Percentiles rank a stretch among this genome's conserved stretches.
phyloP scores from a whole-genome alignment of 2,797 vertebrate species.

The Tapera naevia region DNA sequence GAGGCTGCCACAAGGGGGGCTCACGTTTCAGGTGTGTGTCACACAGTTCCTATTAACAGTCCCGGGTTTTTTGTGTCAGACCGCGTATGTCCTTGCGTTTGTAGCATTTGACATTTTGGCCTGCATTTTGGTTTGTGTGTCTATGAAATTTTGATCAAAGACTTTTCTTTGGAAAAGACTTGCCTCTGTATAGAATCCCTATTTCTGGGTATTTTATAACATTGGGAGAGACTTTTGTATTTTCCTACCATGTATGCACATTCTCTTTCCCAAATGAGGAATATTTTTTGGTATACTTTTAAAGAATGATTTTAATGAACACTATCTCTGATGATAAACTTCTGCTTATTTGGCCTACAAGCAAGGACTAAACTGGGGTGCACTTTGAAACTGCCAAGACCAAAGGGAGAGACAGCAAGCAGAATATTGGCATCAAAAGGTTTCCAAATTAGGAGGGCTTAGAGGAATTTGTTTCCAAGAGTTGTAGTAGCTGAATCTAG shows the following conservation, averaged over 20 bases:
- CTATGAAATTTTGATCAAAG: background rate
- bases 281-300: background rate
- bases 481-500: background rate
- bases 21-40: background rate
- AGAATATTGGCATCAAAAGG: background rate
- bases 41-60: background rate
- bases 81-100: background rate
- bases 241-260: background rate
- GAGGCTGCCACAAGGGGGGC: background rate
- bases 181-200: background rate
- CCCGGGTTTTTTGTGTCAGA: no score
- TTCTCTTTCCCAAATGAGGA: background rate
- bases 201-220: background rate
- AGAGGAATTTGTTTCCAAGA: background rate
- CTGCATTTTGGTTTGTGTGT: background rate
- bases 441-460: background rate
- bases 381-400: background rate
- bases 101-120: background rate
- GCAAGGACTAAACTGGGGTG: background rate
- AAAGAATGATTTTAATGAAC: background rate
- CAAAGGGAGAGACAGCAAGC: background rate
- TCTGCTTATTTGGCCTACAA: background rate
- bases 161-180: background rate
- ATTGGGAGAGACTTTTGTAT: background rate
- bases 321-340: background rate